Conservation (phyloP, 2,888 invertebrate species). For the Bugula neritina region DNA sequence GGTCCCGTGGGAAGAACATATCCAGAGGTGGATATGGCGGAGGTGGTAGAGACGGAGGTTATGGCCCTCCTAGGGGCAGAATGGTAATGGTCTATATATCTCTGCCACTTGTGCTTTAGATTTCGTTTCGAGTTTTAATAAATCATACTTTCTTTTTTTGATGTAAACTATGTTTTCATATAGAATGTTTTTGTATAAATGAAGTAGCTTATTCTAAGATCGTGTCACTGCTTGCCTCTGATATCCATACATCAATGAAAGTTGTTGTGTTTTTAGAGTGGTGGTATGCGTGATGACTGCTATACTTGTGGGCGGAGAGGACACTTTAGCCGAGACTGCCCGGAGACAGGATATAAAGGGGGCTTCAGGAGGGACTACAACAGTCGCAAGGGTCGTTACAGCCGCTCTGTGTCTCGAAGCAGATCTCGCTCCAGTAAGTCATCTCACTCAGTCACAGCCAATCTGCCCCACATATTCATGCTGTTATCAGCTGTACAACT, state of each 20-base stretch:
- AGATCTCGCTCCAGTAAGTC: not conserved
- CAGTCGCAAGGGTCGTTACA: not conserved
- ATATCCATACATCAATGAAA: too few species aligned
- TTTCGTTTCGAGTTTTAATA: too few species aligned
- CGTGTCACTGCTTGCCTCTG: too few species aligned
- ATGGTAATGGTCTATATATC: not conserved
- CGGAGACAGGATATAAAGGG: not conserved
- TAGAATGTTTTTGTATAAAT: too few species aligned
- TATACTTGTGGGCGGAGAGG: not conserved
- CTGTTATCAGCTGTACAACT: too few species aligned
- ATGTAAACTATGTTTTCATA: too few species aligned
- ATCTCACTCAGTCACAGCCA: too few species aligned
- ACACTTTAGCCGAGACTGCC: not conserved
- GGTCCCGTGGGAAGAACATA: not conserved
- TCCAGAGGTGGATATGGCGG: not conserved
- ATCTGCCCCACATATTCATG: too few species aligned
- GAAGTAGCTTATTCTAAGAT: too few species aligned
- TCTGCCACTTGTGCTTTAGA: too few species aligned
- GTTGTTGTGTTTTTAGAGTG: not conserved
- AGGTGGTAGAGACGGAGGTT: not conserved
- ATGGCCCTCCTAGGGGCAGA: not conserved
- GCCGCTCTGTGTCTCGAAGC: not conserved
- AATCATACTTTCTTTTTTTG: too few species aligned
- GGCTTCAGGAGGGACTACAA: not conserved
- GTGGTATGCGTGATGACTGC: not conserved